Evolutionary conservation across 2,888 invertebrate species (phyloP).

Genomic region (Cenopis cana): DNA sequence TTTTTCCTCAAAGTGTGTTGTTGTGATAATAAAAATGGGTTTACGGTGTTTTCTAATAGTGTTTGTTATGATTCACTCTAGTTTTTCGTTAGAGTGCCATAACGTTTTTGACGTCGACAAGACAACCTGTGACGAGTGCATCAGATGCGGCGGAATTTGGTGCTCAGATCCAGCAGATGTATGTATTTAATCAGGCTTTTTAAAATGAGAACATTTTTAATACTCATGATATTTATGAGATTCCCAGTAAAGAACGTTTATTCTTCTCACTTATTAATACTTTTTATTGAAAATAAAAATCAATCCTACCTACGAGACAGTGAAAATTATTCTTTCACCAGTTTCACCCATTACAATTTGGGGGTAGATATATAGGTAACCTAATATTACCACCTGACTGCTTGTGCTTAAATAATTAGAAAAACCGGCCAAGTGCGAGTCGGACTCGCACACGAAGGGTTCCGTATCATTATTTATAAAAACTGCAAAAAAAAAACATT

Average conservation of each 20-base stretch:
- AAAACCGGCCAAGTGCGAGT: too few relatives aligned
- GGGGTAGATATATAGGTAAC: too few relatives aligned
- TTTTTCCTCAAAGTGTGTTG: not conserved
- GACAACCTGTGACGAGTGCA: conserved; percentile 69
- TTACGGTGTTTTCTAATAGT: conserved; percentile 64
- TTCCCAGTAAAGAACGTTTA: too few relatives aligned
- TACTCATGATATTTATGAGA: not conserved
- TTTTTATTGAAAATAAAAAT: not conserved
- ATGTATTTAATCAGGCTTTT: conserved; percentile 11
- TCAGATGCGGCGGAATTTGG: conserved; percentile 70
- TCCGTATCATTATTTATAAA: too few relatives aligned
- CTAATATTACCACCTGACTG: too few relatives aligned
- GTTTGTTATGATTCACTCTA: conserved; percentile 59
- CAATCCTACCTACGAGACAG: not conserved
- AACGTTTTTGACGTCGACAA: conserved; percentile 51
- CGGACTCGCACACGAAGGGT: too few relatives aligned
- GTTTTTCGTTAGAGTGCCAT: conserved; percentile 60
- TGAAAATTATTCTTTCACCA: too few relatives aligned
- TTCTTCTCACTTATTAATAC: too few relatives aligned
- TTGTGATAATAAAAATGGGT: conserved; percentile 58
- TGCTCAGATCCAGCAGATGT: conserved; percentile 62
- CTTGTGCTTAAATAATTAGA: too few relatives aligned
- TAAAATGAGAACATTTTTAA: not conserved
- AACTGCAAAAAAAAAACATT: too few relatives aligned
- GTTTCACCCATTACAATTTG: not conserved